Base-by-base conservation (phyloP, 2,888 invertebrate species). In the Oscheius sp. region DNA sequence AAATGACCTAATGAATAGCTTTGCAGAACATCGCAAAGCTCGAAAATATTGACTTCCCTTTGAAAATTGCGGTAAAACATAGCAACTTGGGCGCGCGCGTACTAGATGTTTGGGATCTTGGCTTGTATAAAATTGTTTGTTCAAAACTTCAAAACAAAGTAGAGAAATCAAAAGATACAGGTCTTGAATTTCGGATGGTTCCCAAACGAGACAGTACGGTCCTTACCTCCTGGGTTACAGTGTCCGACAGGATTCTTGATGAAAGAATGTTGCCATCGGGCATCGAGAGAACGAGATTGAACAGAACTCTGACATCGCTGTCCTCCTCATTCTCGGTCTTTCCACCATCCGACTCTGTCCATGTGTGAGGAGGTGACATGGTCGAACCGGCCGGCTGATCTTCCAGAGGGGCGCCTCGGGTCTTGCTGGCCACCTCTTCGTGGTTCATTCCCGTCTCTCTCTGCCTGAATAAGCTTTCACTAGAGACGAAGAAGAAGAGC, bases 311-410 rank as follows among this genome's bases (percentile, higher is more conserved):
- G 70, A 76, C 76, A 57, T 82, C 80, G 51, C 60, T 48, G 3
- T 60, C 74, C 21, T 70, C 70, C 32, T 74, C 62, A n/a, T 57
- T 33, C 13, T 70, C 62, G 42, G 60, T 60, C 55, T 47, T 70
- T 53, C 51, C 51, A 55, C 55, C 55, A 5, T 74, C 74, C 21
- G 70, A 70, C 37, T 76, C 76, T 10, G 76, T 73, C 79, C 82
- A 82, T 33, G 82, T 82, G 60, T 82, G 77, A 35, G 82, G 82
- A 33, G 82, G 82, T 42, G 80, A 80, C 76, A 82, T 74, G 63
- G 79, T 79, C 65, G 79, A 78, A n/a, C 68, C 68, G 13, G 58
- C 57, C 29, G 51, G 32, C 42, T 60, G 60, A 42, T 63, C 68
- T 55, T 55, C 68, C 68, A 68, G 55, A 68, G 68, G 53, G 55